A percentile compares a stretch with the other conserved stretches of the same genome.
Conservation (phyloP, 2,888 invertebrate species). For the Altica lythri region DNA sequence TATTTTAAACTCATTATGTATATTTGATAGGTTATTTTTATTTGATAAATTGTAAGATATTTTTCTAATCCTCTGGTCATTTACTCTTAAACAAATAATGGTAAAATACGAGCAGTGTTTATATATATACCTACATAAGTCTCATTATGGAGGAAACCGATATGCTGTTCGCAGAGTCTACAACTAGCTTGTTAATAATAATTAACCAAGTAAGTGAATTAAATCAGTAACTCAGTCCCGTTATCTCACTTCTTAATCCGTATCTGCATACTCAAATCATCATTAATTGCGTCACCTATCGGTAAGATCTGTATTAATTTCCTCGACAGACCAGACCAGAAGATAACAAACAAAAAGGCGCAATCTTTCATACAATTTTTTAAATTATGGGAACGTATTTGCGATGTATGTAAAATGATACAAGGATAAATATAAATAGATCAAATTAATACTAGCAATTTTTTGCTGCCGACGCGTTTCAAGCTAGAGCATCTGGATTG, state of each 20-base stretch:
- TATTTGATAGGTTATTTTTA: no score
- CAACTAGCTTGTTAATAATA: no score
- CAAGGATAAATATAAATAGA: slow-evolving; percentile 7
- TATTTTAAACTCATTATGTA: no score
- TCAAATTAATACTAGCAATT: slow-evolving; percentile 3
- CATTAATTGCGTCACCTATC: slow-evolving; percentile 14
- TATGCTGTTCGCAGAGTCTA: no score
- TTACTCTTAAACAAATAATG: no score
- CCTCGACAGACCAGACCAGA: slow-evolving; percentile 4
- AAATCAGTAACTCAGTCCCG: no score
- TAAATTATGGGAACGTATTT: slow-evolving; percentile 6
- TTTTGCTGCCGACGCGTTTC: slow-evolving; percentile 4
- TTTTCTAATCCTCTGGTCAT: no score
- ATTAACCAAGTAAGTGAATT: no score
- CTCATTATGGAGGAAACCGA: no score
- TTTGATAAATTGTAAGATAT: no score
- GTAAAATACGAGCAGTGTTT: no score
- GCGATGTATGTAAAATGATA: slow-evolving; percentile 1
- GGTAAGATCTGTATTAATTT: slow-evolving; percentile 15
- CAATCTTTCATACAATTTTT: slow-evolving; percentile 10
- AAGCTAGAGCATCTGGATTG: slow-evolving; percentile 17
- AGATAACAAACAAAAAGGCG: slow-evolving; percentile 9
- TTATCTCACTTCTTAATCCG: slow-evolving; percentile 6
- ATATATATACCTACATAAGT: no score
- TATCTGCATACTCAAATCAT: slow-evolving; percentile 12